Evolutionary conservation across 2,797 vertebrate species (phyloP).

Genomic region (Urocyon cinereoargenteus): DNA sequence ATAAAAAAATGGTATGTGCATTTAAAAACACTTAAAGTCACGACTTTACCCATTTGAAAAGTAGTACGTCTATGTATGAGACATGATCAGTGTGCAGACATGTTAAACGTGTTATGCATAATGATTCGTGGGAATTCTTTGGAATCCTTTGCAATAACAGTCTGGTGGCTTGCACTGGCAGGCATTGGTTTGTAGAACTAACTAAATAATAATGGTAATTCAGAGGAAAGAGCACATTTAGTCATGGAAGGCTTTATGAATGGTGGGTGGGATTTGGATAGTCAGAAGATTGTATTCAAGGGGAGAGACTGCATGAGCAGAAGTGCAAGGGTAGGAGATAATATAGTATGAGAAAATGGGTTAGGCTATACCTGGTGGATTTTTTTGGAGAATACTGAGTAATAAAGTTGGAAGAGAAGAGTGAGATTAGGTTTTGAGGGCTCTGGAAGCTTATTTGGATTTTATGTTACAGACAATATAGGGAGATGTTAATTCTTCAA

Average conservation of each 20-base stretch:
- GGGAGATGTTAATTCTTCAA: not conserved
- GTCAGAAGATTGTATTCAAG: not conserved
- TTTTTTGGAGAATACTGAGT: not conserved
- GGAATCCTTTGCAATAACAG: not conserved
- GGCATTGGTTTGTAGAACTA: slow-evolving; percentile 41
- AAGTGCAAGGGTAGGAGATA: not conserved
- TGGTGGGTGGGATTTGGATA: not conserved
- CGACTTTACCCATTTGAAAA: slow-evolving; percentile 43
- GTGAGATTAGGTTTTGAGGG: not conserved
- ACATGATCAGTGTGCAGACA: not conserved
- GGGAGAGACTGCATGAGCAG: not conserved
- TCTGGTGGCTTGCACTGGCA: not conserved
- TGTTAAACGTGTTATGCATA: not conserved
- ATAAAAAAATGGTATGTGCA: not conserved
- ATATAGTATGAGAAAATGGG: not conserved
- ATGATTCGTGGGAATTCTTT: slow-evolving; percentile 49
- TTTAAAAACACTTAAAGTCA: slow-evolving; percentile 49
- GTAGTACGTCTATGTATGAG: not conserved
- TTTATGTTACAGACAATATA: not conserved
- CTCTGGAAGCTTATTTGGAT: slow-evolving; percentile 23
- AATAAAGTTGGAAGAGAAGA: slow-evolving; percentile 25
- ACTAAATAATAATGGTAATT: not conserved
- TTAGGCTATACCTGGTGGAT: not conserved
- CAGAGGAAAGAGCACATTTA: not conserved
- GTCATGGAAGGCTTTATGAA: not conserved